Evolutionary conservation across 2,888 invertebrate species (phyloP), one percentile per base, ranked within the genome.

Genomic region (Siphonodentalium dalli): DNA sequence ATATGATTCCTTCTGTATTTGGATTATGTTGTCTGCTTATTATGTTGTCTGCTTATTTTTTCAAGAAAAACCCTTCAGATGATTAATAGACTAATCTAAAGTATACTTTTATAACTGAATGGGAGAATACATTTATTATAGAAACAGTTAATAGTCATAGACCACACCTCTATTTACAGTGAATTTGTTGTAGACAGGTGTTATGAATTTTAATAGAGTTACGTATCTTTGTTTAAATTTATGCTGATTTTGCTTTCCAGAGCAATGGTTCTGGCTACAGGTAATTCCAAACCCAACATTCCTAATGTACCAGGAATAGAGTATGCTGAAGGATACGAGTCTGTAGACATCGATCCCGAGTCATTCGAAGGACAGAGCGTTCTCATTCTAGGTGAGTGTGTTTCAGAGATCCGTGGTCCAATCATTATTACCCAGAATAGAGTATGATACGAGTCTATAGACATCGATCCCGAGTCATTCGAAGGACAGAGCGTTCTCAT

Each of bases 401-500:
- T 15, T 35, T 24, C 21, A 27, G 28, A 20, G 13, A 42, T 31
- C 15, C 23, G 26, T 38, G n/a, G n/a, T n/a, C n/a, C n/a, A n/a
- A n/a, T n/a, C n/a, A n/a, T n/a, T n/a, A n/a, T n/a, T 82, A 24
- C 53, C 54, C 2, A 83, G 83, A 0, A 66, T 72, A 0, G 78
- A 83, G 37, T 61, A 70, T 35, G 66, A 13, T 83, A 83, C 51
- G 82, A 82, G 43, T 59, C 66, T 11, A 65, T 83, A 21, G 74
- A 80, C 3, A 61, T 75, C 3, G 65, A 84, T 59, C 72, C 79
- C 3, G 70, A 71, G 7, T 74, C 78, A 49, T 83, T 70, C 63
- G 81, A 82, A 60, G 82, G 81, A 13, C 74, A 83, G 63, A 74
- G 72, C n/a, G 82, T 83, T 6, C 74, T 83, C 8, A 82, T 84